Base-by-base conservation (phyloP, 2,113 vertebrate species). In the Mobula hypostoma region DNA sequence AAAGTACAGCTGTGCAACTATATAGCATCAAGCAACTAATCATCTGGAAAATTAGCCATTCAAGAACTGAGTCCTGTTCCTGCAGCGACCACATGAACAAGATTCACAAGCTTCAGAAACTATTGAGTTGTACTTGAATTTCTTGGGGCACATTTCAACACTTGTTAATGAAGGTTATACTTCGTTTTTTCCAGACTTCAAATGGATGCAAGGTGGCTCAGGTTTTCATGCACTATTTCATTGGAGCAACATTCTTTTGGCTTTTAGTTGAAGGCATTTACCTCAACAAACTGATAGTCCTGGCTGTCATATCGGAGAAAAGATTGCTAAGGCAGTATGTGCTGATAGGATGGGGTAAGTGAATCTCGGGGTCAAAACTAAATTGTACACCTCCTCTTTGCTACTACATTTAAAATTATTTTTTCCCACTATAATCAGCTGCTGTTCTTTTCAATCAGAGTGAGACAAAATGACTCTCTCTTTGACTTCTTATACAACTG, bases 251-350 rank as follows among this genome's bases (percentile, higher is more conserved):
- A 95, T 97, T 96, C 95, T 98, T 98, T 70, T 99, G 99, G 99
- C 97, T 99, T 0, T 95, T 99, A 94, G 98, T 99, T 1, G 99
- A 99, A 96, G 98, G 98, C 5, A 97, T 99, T 94, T 99, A 99
- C 78, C 98, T 99, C 78, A 97, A 98, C 5, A 97, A 97, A 0
- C 95, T 99, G 24, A 95, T 99, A 95, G 98, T 98, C 94, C 98
- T 98, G 0, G 97, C 97, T 0, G 96, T 98, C 1, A 95, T 98
- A 92, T 98, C 98, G 56, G 98, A 98, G 94, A 97, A 96, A 83
- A 92, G 97, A 0, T 96, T 99, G 94, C 97, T 99, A 56, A 98
- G 98, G 96, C 97, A 95, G 21, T 99, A 98, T 88, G 96, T 98
- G 95, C 94, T 98, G 77, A 96, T 99, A 87, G 99, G 98, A 95